Evolutionary conservation across 2,113 vertebrate genomes (phyloP).

Genomic region (Muscicapa adusta): DNA sequence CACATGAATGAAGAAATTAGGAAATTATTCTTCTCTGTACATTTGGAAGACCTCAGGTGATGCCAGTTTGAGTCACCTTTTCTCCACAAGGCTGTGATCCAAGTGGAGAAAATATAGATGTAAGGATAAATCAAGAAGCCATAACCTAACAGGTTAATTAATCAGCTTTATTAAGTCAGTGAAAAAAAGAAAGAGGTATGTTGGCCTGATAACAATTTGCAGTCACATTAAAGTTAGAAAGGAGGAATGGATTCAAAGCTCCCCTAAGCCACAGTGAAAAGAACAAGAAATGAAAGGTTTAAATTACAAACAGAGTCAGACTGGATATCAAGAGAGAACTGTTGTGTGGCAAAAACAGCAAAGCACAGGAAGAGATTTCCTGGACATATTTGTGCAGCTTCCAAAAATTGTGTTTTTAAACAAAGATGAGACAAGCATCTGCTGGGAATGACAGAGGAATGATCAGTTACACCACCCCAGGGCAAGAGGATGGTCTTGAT

Average conservation of each 20-base stretch:
- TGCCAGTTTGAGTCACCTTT: background rate
- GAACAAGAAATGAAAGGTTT: background rate
- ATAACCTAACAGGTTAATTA: slow-evolving; percentile 28
- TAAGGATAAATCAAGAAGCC: slow-evolving; percentile 3
- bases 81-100: background rate
- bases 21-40: background rate
- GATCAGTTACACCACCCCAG: background rate
- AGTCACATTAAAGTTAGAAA: background rate
- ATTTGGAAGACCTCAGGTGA: background rate
- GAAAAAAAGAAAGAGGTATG: background rate
- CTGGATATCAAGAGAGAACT: background rate
- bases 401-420: background rate
- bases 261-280: background rate
- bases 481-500: background rate
- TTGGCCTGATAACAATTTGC: background rate
- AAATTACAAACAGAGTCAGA: background rate
- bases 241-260: slow-evolving; percentile 5
- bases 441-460: background rate
- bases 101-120: background rate
- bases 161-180: background rate
- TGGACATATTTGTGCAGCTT: background rate
- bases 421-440: background rate
- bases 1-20: background rate
- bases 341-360: background rate
- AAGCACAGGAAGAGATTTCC: background rate